These are phyloP conservation scores for Petrosia ficiformis DNA, from an alignment of 37 sponge, comb jelly and placozoan species.

Conservation along the genomic window DNA sequence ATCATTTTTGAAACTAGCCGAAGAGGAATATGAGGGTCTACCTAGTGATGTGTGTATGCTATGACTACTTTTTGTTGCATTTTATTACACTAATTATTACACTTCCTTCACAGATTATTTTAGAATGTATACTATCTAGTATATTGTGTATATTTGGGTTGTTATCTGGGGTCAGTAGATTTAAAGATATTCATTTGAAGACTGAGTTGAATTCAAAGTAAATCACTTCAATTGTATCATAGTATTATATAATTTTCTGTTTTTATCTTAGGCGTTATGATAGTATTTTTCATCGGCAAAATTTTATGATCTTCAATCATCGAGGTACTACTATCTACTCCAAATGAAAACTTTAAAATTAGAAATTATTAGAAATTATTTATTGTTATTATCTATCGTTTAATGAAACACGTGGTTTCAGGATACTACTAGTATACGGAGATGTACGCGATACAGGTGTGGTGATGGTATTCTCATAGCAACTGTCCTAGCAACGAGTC, in stretches of 20 bases:
- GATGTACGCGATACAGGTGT: neutral
- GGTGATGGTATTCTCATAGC: neutral
- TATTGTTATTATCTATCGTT: neutral
- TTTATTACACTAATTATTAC: too few relatives aligned
- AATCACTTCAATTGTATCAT: neutral
- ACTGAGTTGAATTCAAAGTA: slow-evolving; percentile 56
- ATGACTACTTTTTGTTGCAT: too few relatives aligned
- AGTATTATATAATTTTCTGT: neutral
- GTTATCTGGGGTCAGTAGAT: slow-evolving; percentile 30
- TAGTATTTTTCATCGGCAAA: slow-evolving; percentile 33
- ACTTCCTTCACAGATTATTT: too few relatives aligned
- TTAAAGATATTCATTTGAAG: slow-evolving; percentile 47
- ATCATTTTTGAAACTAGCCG: slow-evolving; percentile 60
- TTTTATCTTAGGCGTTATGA: slow-evolving; percentile 28
- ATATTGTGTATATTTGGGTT: slow-evolving; percentile 44
- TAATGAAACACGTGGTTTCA: neutral
- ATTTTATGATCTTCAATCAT: slow-evolving; percentile 71
- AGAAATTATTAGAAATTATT: neutral
- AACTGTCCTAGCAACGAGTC: neutral
- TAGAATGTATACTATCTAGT: slow-evolving; percentile 57
- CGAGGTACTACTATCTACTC: slow-evolving; percentile 14
- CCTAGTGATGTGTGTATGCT: slow-evolving; percentile 61
- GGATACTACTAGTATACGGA: neutral
- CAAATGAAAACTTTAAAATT: neutral
- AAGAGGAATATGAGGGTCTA: slow-evolving; percentile 53